Evolutionary conservation across 2,113 vertebrate species (phyloP).

Genomic region (Lonchura striata): DNA sequence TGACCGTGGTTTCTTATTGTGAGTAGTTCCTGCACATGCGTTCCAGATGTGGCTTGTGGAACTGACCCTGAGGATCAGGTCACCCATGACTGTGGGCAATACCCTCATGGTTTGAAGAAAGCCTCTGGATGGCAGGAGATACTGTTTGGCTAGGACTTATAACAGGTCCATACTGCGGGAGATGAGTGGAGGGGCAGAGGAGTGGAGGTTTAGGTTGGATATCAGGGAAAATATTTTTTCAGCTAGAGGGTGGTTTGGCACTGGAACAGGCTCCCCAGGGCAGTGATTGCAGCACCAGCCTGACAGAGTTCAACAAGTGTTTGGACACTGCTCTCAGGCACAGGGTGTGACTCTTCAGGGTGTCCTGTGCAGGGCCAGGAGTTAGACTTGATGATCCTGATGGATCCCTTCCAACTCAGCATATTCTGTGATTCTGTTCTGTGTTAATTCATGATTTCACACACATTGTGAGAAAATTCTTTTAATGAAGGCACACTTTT

Average conservation of each 20-base stretch:
- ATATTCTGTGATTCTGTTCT: neutral
- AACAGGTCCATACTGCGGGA: neutral
- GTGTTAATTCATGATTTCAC: neutral
- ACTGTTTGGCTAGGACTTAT: neutral
- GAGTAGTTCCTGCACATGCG: neutral
- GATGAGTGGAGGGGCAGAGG: neutral
- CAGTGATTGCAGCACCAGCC: neutral
- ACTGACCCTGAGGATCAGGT: neutral
- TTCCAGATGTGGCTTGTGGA: neutral
- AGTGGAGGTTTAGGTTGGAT: neutral
- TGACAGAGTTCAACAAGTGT: neutral
- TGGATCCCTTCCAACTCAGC: neutral
- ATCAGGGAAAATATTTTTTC: neutral
- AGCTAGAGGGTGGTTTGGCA: neutral
- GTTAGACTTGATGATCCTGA: rapidly evolving
- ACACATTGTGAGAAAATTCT: neutral
- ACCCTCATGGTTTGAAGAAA: neutral
- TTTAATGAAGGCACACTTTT: neutral
- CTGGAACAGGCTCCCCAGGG: neutral
- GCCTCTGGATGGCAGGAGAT: conserved; percentile 21
- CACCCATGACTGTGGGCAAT: rapidly evolving
- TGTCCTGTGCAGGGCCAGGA: neutral
- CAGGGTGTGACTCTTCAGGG: neutral
- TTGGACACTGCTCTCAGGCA: neutral
- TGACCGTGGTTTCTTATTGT: neutral